Percentiles rank a stretch among this genome's conserved stretches.
Conservation (phyloP, 2,113 vertebrate species). For the Campylomormyrus numenius region DNA sequence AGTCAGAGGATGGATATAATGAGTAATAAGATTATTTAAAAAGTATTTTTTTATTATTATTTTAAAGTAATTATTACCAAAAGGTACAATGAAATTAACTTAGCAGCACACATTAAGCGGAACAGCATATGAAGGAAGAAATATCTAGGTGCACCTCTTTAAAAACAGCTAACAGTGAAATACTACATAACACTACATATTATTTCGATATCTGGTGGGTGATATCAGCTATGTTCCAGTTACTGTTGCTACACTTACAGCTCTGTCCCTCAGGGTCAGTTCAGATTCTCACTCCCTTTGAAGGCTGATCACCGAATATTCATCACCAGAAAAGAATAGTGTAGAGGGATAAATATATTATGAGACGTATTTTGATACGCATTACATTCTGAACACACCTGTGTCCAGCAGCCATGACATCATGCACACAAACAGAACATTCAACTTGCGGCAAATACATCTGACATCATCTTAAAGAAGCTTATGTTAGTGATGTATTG, state of each 20-base stretch:
- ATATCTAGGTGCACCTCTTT: not conserved
- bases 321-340: not conserved
- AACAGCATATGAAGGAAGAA: not conserved
- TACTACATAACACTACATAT: not conserved
- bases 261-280: not conserved
- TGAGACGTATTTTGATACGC: slow-evolving; percentile 10
- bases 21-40: not conserved
- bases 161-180: not conserved
- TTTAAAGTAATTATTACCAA: not conserved
- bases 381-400: slow-evolving; percentile 7
- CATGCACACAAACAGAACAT: not conserved
- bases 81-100: not conserved
- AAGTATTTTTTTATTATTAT: too few species aligned
- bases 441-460: not conserved
- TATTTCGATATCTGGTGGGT: not conserved
- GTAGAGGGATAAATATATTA: slow-evolving; percentile 9
- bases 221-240: not conserved
- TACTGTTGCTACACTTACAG: not conserved
- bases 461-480: not conserved
- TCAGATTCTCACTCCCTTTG: not conserved
- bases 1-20: not conserved
- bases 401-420: not conserved
- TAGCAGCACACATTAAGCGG: not conserved
- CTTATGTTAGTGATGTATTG: not conserved
- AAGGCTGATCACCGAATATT: not conserved